Evolutionary conservation across 2,888 invertebrate genomes (phyloP).

Genomic region (Cheilosia impressa): DNA sequence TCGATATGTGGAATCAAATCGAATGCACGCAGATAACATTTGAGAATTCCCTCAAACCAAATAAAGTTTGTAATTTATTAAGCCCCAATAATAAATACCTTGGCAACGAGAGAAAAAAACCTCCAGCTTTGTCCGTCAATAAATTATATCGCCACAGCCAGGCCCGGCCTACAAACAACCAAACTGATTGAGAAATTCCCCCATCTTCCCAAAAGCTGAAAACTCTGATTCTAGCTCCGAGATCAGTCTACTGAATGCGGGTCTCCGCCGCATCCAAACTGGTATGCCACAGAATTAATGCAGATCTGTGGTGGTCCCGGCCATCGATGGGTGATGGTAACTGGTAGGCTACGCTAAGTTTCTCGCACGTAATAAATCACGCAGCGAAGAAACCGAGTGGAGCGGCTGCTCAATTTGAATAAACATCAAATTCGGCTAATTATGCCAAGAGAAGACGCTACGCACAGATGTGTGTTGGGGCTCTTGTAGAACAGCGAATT

Average conservation of each 20-base stretch:
- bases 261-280: slow-evolving; percentile 29
- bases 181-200: slow-evolving; percentile 44
- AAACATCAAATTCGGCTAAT: slow-evolving; percentile 61
- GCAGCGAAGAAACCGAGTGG: not conserved
- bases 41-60: slow-evolving; percentile 61
- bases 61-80: slow-evolving; percentile 71
- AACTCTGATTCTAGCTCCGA: not conserved
- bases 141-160: slow-evolving; percentile 55
- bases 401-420: slow-evolving; percentile 34
- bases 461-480: too few species aligned
- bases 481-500: slow-evolving; percentile 18
- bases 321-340: slow-evolving; percentile 33
- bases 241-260: slow-evolving; percentile 31
- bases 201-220: not conserved
- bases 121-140: slow-evolving; percentile 36
- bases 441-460: slow-evolving; percentile 27
- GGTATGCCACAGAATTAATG: slow-evolving; percentile 43
- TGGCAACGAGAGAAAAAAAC: slow-evolving; percentile 13
- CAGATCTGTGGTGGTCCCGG: slow-evolving; percentile 57
- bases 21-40: slow-evolving; percentile 21
- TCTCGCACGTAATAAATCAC: slow-evolving; percentile 67
- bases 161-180: slow-evolving; percentile 33
- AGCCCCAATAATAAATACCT: slow-evolving; percentile 69
- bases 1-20: slow-evolving; percentile 44
- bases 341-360: slow-evolving; percentile 35